These are phyloP conservation scores for Cuniculus paca DNA, from an alignment of 2,797 vertebrate species.

Conservation along the genomic window DNA sequence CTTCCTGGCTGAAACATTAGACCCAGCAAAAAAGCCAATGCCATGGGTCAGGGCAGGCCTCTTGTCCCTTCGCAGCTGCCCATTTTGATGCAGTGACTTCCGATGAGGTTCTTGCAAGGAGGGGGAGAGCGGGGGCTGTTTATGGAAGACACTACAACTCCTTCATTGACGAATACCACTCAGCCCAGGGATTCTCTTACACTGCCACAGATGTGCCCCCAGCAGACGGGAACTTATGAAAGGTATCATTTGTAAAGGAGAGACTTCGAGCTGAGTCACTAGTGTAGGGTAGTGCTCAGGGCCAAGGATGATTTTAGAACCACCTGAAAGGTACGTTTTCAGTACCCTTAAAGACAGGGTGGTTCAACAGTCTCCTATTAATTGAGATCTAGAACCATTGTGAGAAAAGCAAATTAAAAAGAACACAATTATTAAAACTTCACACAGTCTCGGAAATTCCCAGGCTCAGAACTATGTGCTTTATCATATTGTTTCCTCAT, in stretches of 20 bases:
- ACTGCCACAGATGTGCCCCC: background rate
- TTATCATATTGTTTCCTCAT: background rate
- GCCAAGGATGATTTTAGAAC: background rate
- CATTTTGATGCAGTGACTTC: background rate
- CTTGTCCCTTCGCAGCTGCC: background rate
- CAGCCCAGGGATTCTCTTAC: background rate
- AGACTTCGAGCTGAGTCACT: background rate
- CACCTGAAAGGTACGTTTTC: background rate
- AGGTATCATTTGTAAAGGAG: background rate
- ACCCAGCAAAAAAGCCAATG: background rate
- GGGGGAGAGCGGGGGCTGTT: background rate
- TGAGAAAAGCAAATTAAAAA: background rate
- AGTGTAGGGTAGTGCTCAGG: background rate
- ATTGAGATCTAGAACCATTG: background rate
- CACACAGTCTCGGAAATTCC: background rate
- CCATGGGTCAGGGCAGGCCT: background rate
- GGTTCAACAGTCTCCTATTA: background rate
- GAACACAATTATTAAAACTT: background rate
- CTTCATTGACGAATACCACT: background rate
- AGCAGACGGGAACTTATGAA: background rate
- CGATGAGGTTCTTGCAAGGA: background rate
- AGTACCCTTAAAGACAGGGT: background rate
- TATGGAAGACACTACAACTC: background rate
- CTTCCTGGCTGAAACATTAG: background rate
- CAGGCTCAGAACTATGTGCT: background rate